Conservation (phyloP, 2,113 vertebrate genomes). For the Ophiodon elongatus region DNA sequence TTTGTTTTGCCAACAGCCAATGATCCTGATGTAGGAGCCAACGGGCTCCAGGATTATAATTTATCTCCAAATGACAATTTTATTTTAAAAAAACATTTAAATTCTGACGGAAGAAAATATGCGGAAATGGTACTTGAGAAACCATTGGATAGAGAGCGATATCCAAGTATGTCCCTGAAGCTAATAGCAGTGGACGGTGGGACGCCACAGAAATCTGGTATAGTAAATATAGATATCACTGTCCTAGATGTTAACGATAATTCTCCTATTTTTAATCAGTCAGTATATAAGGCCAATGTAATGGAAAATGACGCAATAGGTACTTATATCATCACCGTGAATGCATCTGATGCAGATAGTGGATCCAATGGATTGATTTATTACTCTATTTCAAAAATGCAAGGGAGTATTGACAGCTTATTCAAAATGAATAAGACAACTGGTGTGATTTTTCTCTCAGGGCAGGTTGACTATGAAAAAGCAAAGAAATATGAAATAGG, state of each 20-base stretch:
- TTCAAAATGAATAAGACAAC: slow-evolving; percentile 15
- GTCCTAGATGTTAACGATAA: slow-evolving; percentile 75
- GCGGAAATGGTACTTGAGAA: slow-evolving; percentile 82
- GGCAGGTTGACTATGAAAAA: slow-evolving; percentile 57
- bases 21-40: slow-evolving; percentile 81
- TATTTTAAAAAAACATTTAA: background rate
- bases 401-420: background rate
- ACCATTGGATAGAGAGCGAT: slow-evolving; percentile 77
- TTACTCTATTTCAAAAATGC: slow-evolving; percentile 43
- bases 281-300: slow-evolving; percentile 74
- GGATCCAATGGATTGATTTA: slow-evolving; percentile 68
- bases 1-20: slow-evolving; percentile 67
- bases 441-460: slow-evolving; percentile 6
- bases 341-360: slow-evolving; percentile 81
- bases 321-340: slow-evolving; percentile 73
- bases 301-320: slow-evolving; percentile 77
- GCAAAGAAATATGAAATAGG: slow-evolving; percentile 39
- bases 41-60: slow-evolving; percentile 14
- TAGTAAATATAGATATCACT: slow-evolving; percentile 70
- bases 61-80: slow-evolving; percentile 14
- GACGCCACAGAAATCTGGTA: slow-evolving; percentile 78
- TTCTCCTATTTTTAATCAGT: slow-evolving; percentile 55
- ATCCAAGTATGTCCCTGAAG: slow-evolving; percentile 65
- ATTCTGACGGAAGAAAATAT: slow-evolving; percentile 76
- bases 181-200: slow-evolving; percentile 80